These are phyloP conservation scores for Strigops habroptila DNA, from an alignment of 2,113 vertebrate genomes.

Conservation along the genomic window DNA sequence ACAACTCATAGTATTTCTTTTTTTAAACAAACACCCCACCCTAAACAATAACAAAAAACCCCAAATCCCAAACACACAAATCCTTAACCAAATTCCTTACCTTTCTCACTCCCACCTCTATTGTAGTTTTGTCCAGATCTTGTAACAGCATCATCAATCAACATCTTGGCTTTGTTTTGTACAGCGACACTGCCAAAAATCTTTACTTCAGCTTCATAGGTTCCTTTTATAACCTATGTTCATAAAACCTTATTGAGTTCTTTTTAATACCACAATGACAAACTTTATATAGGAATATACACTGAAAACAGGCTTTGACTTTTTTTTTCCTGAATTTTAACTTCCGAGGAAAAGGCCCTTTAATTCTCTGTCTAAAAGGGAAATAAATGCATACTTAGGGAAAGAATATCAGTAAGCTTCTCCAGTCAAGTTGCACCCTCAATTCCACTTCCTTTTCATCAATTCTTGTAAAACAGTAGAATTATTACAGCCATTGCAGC, in stretches of 20 bases:
- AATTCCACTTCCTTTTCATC: background rate
- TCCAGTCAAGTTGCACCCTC: background rate
- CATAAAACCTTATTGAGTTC: background rate
- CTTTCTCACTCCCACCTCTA: constrained; percentile 38
- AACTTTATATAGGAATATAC: background rate
- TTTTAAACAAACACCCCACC: background rate
- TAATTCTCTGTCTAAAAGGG: background rate
- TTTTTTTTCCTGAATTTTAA: background rate
- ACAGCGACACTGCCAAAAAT: constrained; percentile 80
- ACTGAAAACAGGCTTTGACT: background rate
- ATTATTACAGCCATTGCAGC: background rate
- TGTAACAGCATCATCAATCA: constrained; percentile 81
- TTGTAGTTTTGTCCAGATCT: constrained; percentile 22
- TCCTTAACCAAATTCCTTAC: constrained; percentile 46
- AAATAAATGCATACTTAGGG: background rate
- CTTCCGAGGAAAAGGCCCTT: background rate
- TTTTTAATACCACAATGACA: background rate
- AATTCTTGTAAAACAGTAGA: background rate
- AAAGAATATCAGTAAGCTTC: background rate
- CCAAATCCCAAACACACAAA: background rate
- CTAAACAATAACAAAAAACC: background rate
- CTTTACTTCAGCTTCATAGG: constrained; percentile 77
- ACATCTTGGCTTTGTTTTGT: constrained; percentile 84
- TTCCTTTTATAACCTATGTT: constrained; percentile 81
- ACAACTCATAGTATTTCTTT: background rate